phyloP scores from a whole-genome alignment of 2,888 invertebrate species.

The Gymnocheta viridis region DNA sequence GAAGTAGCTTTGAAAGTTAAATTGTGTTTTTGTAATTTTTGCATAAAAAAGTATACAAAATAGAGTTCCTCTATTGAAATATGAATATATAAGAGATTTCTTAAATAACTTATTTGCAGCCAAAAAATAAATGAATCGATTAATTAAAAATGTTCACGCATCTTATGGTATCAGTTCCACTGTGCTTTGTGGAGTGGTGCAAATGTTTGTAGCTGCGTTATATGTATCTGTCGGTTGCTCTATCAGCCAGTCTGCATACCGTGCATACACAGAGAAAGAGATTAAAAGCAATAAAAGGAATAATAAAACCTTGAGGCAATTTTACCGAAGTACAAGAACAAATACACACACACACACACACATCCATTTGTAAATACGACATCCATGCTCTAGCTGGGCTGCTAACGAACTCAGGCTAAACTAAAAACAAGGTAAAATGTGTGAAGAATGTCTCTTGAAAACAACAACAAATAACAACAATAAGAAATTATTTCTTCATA shows the following conservation, averaged over 20 bases:
- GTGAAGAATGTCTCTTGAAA: constrained; percentile 44
- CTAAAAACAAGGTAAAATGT: constrained; percentile 38
- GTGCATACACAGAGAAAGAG: constrained; percentile 28
- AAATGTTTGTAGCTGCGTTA: not conserved
- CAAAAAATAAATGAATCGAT: no score
- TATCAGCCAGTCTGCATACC: constrained; percentile 15
- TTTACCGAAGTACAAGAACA: constrained; percentile 31
- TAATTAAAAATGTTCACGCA: no score
- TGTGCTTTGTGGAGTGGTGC: not conserved
- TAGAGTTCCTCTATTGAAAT: no score
- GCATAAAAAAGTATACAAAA: no score
- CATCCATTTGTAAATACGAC: no score
- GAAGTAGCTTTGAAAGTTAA: no score
- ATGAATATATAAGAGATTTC: no score
- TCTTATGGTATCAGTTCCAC: not conserved
- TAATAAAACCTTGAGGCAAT: constrained; percentile 61
- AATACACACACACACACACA: no score
- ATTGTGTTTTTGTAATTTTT: no score
- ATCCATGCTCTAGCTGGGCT: constrained; percentile 40
- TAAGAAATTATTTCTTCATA: not conserved
- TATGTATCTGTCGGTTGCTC: not conserved
- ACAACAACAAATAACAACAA: constrained; percentile 13
- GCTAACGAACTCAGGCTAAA: constrained; percentile 24
- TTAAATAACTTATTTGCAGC: no score
- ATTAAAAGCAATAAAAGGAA: constrained; percentile 64